Percentiles rank a stretch among this genome's conserved stretches.
phyloP scores from a whole-genome alignment of 2,113 vertebrate species.

The Peromyscus polionotus region DNA sequence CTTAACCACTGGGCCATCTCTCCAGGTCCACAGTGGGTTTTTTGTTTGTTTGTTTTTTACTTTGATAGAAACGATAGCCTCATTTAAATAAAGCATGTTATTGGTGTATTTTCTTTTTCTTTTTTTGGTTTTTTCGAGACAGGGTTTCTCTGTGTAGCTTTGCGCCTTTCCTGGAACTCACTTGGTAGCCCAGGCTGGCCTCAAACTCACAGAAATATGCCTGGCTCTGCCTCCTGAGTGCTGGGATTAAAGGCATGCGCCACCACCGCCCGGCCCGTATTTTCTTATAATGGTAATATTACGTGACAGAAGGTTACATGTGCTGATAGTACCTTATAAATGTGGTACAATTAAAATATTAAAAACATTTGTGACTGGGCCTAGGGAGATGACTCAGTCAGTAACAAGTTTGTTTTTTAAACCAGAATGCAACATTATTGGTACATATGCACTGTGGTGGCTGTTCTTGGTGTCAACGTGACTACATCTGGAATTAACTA shows the following conservation, averaged over 20 bases:
- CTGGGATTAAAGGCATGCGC: no score
- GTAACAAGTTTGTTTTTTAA: not conserved
- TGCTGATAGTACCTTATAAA: not conserved
- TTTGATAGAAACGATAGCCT: not conserved
- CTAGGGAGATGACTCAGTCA: not conserved
- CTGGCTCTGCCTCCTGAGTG: no score
- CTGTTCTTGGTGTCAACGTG: not conserved
- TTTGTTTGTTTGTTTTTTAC: not conserved
- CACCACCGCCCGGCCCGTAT: no score
- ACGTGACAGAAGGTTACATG: not conserved
- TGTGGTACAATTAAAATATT: conserved; percentile 44
- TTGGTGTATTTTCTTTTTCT: not conserved
- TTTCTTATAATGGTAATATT: not conserved
- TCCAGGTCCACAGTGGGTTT: not conserved
- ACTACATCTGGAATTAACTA: not conserved
- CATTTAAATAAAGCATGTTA: not conserved
- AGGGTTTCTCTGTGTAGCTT: no score
- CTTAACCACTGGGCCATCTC: not conserved
- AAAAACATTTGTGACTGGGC: not conserved
- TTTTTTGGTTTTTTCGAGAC: no score
- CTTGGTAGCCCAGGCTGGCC: no score
- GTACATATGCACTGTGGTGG: not conserved
- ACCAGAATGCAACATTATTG: conserved; percentile 17
- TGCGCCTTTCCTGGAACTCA: no score
- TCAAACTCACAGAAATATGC: no score